These are phyloP conservation scores for Cynopterus sphinx DNA, from an alignment of 2,797 vertebrate species.

Conservation along the genomic window DNA sequence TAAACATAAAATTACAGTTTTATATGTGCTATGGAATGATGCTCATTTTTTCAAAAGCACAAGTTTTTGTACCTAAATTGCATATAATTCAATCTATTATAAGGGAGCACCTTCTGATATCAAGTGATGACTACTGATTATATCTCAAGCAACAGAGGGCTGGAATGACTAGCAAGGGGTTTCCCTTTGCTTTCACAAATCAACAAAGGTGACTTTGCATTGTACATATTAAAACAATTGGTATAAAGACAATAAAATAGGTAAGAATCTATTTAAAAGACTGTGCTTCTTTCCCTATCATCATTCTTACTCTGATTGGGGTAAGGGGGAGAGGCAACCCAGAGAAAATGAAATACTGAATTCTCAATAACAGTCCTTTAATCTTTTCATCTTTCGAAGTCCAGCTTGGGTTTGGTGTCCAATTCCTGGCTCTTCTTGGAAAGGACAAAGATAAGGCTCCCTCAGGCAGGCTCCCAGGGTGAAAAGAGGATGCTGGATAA, in stretches of 20 bases:
- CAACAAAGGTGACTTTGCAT: not conserved
- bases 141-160: not conserved
- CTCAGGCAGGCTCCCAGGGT: not conserved
- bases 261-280: not conserved
- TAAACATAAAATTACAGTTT: constrained; percentile 20
- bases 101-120: constrained; percentile 9
- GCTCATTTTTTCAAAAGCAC: constrained; percentile 16
- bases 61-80: not conserved
- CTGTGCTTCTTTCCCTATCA: not conserved
- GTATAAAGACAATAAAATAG: constrained; percentile 18
- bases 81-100: constrained; percentile 10
- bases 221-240: not conserved
- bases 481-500: not conserved
- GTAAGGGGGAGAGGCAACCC: not conserved
- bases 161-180: not conserved
- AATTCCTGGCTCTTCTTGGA: not conserved
- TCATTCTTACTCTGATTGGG: not conserved
- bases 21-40: not conserved
- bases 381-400: constrained; percentile 18
- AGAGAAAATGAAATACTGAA: constrained; percentile 29
- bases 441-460: not conserved
- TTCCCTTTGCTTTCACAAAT: constrained; percentile 26
- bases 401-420: not conserved
- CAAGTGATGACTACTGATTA: not conserved
- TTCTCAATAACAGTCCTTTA: not conserved